These are phyloP conservation scores for Paracanthobrama guichenoti DNA, from an alignment of 2,113 vertebrate genomes.

Conservation along the genomic window DNA sequence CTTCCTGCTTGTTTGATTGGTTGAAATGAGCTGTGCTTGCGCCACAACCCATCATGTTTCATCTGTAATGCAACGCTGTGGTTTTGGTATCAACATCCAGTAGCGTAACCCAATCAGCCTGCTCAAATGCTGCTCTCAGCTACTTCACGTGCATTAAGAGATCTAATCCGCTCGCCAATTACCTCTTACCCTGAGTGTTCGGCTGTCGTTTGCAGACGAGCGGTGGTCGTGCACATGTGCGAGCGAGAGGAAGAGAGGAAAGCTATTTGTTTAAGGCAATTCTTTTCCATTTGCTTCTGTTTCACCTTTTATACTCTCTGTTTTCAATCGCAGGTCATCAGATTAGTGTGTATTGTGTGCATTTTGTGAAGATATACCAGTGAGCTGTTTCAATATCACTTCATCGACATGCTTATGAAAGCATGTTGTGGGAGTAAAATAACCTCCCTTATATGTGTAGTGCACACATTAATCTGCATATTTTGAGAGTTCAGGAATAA, in stretches of 20 bases:
- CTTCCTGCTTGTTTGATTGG: conserved; percentile 23
- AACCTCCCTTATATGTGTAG: neutral
- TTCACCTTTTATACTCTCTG: neutral
- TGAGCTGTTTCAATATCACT: neutral
- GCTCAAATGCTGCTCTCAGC: conserved; percentile 48
- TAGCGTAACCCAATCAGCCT: conserved; percentile 51
- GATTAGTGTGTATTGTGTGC: neutral
- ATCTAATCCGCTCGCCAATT: conserved; percentile 48
- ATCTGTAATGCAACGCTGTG: conserved; percentile 56
- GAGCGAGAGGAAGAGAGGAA: neutral
- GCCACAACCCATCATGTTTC: conserved; percentile 41
- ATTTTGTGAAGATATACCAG: neutral
- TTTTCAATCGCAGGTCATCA: neutral
- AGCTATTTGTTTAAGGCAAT: neutral
- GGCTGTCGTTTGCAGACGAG: neutral
- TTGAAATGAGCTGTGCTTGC: conserved; percentile 39
- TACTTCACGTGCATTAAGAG: conserved; percentile 52
- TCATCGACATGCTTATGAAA: neutral
- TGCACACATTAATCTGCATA: neutral
- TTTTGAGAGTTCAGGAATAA: neutral
- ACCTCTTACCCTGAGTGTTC: conserved; percentile 41
- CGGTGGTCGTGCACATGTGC: neutral
- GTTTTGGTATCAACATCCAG: conserved; percentile 49
- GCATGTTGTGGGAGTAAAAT: neutral
- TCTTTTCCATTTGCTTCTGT: conserved; percentile 4